Evolutionary conservation across 2,888 invertebrate species (phyloP).

Genomic region (Habroteleia sp.): DNA sequence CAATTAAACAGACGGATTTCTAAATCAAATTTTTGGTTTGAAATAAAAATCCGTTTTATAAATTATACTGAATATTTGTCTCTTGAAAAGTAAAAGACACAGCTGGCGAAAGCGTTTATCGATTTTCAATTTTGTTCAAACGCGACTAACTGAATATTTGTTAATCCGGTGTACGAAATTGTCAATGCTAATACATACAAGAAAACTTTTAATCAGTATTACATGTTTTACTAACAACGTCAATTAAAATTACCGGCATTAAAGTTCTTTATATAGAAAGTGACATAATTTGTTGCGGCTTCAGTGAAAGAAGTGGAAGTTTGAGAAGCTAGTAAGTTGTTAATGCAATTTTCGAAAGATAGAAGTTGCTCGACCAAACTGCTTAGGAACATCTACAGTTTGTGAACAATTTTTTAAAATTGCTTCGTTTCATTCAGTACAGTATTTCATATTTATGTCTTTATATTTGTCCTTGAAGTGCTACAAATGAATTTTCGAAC

Average conservation of each 20-base stretch:
- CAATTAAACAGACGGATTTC: no score
- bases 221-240: slow-evolving; percentile 48
- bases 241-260: slow-evolving; percentile 48
- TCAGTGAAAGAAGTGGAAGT: slow-evolving; percentile 39
- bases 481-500: no score
- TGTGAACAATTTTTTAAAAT: slow-evolving; percentile 32
- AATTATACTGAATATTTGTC: no score
- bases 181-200: slow-evolving; percentile 18
- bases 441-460: no score
- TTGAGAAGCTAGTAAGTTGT: slow-evolving; percentile 49
- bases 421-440: no score
- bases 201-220: slow-evolving; percentile 47
- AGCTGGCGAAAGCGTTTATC: neutral
- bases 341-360: slow-evolving; percentile 51
- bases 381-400: slow-evolving; percentile 51
- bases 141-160: slow-evolving; percentile 9
- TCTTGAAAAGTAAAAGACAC: neutral
- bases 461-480: no score
- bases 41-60: no score
- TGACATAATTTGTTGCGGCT: slow-evolving; percentile 55
- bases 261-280: slow-evolving; percentile 47
- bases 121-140: neutral
- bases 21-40: no score
- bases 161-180: neutral
- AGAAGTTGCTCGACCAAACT: slow-evolving; percentile 47